phyloP scores from a whole-genome alignment of 2,113 vertebrate genomes.

The Malurus melanocephalus region DNA sequence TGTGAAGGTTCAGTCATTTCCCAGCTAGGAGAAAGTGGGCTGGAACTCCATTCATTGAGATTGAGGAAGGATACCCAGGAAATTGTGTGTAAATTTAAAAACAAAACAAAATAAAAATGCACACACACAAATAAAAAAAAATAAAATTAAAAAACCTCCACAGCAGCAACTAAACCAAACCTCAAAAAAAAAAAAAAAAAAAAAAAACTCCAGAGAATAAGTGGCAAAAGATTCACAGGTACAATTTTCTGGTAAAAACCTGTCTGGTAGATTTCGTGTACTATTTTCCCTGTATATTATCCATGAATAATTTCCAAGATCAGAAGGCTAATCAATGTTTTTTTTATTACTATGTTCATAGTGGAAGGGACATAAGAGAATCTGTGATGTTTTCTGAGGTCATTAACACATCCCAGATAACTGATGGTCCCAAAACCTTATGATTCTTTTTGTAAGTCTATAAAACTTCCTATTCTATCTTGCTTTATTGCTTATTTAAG shows the following conservation, averaged over 20 bases:
- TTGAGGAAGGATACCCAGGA: background rate
- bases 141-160: too few species aligned
- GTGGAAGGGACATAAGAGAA: background rate
- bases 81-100: background rate
- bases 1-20: background rate
- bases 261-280: background rate
- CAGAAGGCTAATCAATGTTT: background rate
- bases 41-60: background rate
- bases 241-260: background rate
- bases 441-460: background rate
- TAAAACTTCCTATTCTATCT: background rate
- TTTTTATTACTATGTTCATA: background rate
- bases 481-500: constrained; percentile 8
- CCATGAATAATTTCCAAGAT: background rate
- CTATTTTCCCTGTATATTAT: background rate
- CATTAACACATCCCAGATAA: background rate
- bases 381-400: background rate
- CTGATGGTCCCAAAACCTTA: background rate
- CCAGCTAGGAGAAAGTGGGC: background rate
- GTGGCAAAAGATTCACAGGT: background rate
- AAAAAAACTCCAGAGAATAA: background rate
- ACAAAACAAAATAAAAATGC: background rate
- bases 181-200: background rate
- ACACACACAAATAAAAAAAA: too few species aligned
- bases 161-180: background rate